Conservation (phyloP, 1,140 invertebrate genomes). For the Asbolus verrucosus region DNA sequence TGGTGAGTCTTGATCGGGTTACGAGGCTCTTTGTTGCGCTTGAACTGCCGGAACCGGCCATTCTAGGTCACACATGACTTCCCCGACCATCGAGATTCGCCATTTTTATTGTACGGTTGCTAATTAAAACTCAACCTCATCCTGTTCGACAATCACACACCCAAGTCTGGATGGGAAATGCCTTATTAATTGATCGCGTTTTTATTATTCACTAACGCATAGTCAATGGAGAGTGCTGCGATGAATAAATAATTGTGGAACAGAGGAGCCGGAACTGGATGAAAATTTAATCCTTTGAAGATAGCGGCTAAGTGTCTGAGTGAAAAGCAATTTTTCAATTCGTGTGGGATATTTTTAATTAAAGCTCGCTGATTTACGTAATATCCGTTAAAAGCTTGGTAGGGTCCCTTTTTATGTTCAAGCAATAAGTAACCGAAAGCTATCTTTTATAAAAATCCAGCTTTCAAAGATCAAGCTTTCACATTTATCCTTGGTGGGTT, state of each 20-base stretch:
- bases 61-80: conserved; percentile 48
- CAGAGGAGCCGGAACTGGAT: conserved; percentile 4
- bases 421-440: conserved; percentile 27
- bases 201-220: neutral
- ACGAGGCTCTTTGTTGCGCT: conserved; percentile 40
- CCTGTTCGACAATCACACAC: neutral
- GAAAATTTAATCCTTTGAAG: conserved; percentile 28
- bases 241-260: neutral
- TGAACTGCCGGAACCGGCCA: conserved; percentile 46
- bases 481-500: conserved; percentile 8
- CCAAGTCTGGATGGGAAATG: too few relatives aligned
- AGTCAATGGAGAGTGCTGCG: too few relatives aligned
- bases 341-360: conserved; percentile 24
- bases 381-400: conserved; percentile 20
- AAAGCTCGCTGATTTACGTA: conserved; percentile 26
- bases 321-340: conserved; percentile 5
- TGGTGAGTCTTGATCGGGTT: conserved; percentile 43
- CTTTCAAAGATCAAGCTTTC: conserved; percentile 5
- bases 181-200: conserved; percentile 1
- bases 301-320: conserved; percentile 7
- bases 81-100: conserved; percentile 23
- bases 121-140: conserved; percentile 26
- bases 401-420: conserved; percentile 6
- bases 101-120: conserved; percentile 16
- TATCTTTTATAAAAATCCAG: conserved; percentile 7